Evolutionary conservation across 2,113 vertebrate species (phyloP), one percentile per base, ranked within the genome.

Genomic region (Zapornia atra): DNA sequence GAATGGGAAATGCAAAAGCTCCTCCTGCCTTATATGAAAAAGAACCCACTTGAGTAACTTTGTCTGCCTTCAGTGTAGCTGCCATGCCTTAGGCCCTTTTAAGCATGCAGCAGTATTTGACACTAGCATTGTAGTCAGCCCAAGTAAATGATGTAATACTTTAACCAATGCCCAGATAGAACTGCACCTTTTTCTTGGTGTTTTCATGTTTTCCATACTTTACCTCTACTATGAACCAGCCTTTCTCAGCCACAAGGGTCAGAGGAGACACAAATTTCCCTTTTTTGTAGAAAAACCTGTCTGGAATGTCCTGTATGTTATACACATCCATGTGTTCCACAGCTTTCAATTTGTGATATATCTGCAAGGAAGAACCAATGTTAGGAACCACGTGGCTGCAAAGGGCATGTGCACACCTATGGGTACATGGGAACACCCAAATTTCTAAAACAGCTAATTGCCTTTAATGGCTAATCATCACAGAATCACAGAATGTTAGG

Each of bases 161-260:
- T 69, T 11, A 73, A 69, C 42, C 61, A 59, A 16, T 21, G 22
- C 33, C 46, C 24, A 51, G 24, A 34, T 3, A n/a, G 15, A 69
- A 64, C 3, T 28, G 20, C 53, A 36, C 9, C 8, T 61, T 73
- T 69, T 75, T 75, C 40, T 56, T 77, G 29, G 6, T 71, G 13
- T 34, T 91, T 76, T 82, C 53, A 70, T 66, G 38, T n/a, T 48
- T 81, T 57, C 38, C 81, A 2, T 61, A 61, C 54, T 64, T 98
- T 98, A 99, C 99, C 99, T 99, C 98, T 25, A 90, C 88, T 90
- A 99, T 99, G 61, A 99, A 99, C 99, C 99, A 99, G 71, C 99
- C 99, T 51, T 99, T 81, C 7, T 99, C 98, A 2, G 99, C 99
- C 93, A 99, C 98, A 0, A 99, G 97, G 5, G 99, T 99, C 88